Percentiles rank a stretch among this genome's conserved stretches.
phyloP scores from a whole-genome alignment of 2,797 vertebrate genomes.

The Gephyroberyx darwinii region DNA sequence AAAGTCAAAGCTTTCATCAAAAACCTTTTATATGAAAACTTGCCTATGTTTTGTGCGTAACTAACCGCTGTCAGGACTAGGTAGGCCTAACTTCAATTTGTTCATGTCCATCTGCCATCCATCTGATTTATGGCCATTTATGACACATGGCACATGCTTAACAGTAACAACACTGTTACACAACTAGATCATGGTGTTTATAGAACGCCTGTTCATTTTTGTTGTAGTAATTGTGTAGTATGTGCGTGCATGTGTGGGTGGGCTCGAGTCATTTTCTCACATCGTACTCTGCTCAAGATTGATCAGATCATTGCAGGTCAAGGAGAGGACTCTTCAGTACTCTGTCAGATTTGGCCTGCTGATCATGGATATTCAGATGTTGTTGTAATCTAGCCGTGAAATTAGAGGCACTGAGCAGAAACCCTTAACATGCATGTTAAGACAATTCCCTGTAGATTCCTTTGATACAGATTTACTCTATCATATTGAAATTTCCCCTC shows the following conservation, averaged over 20 bases:
- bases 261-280: slow-evolving; percentile 27
- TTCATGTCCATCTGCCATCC: slow-evolving; percentile 9
- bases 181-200: slow-evolving; percentile 15
- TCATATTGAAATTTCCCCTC: slow-evolving; percentile 58
- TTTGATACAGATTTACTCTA: slow-evolving; percentile 47
- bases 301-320: slow-evolving; percentile 29
- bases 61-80: not conserved
- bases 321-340: slow-evolving; percentile 1
- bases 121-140: not conserved
- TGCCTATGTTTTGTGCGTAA: not conserved
- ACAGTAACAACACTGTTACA: slow-evolving; percentile 20
- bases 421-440: slow-evolving; percentile 44
- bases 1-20: not conserved
- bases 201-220: slow-evolving; percentile 44
- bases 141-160: slow-evolving; percentile 5
- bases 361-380: slow-evolving; percentile 10
- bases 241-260: slow-evolving; percentile 14
- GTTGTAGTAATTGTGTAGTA: slow-evolving; percentile 5
- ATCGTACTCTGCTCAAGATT: slow-evolving; percentile 8
- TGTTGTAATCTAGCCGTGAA: slow-evolving; percentile 35
- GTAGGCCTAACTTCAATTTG: not conserved
- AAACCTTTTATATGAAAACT: slow-evolving; percentile 9
- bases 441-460: slow-evolving; percentile 38
- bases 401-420: slow-evolving; percentile 28
- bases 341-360: slow-evolving; percentile 6